These are phyloP conservation scores for Bufo bufo DNA, from an alignment of 2,113 vertebrate genomes.

Conservation along the genomic window DNA sequence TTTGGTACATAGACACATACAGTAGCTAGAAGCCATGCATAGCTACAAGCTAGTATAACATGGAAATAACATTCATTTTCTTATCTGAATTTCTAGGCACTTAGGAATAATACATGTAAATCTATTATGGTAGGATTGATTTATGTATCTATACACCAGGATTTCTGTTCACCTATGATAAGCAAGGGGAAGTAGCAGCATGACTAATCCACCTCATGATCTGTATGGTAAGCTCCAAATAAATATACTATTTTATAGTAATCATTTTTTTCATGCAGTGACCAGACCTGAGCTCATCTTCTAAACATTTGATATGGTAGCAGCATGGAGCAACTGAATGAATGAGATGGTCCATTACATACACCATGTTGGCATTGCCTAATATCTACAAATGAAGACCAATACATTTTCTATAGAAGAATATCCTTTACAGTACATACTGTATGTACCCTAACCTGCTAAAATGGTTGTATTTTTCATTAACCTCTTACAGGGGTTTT, in stretches of 20 bases:
- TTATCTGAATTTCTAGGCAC: neutral
- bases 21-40: neutral
- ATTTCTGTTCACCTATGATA: neutral
- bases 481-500: too few relatives aligned
- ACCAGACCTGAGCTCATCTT: neutral
- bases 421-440: neutral
- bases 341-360: neutral
- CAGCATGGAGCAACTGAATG: neutral
- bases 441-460: neutral
- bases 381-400: neutral
- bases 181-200: neutral
- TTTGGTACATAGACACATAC: neutral
- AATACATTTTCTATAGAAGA: neutral
- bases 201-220: neutral
- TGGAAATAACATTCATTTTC: neutral
- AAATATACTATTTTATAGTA: neutral
- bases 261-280: neutral
- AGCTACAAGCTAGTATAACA: neutral
- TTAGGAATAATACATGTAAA: neutral
- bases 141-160: neutral
- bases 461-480: neutral
- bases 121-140: neutral
- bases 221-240: neutral
- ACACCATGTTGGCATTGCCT: neutral
- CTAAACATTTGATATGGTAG: neutral